These are phyloP conservation scores for Puffinus mauretanicus DNA, from an alignment of 2,113 vertebrate genomes.

Conservation along the genomic window DNA sequence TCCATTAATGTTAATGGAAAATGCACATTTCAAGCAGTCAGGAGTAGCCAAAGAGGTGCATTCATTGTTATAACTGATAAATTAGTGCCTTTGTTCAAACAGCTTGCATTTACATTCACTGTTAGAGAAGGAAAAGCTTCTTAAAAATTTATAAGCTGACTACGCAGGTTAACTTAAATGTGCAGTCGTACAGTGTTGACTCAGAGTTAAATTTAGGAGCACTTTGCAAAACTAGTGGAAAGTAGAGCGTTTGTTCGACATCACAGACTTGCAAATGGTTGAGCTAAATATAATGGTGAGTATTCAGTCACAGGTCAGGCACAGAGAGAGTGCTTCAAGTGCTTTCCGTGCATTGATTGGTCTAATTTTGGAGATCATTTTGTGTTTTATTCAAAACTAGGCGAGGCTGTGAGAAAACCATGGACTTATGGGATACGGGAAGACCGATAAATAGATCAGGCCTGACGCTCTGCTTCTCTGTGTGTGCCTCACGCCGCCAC, in stretches of 20 bases:
- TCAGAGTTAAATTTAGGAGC: slow-evolving; percentile 66
- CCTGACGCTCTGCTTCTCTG: background rate
- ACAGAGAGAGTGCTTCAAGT: background rate
- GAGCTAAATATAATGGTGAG: slow-evolving; percentile 61
- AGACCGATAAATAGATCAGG: background rate
- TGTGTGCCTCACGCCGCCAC: background rate
- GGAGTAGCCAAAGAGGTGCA: background rate
- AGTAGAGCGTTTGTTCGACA: slow-evolving; percentile 48
- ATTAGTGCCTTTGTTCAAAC: slow-evolving; percentile 61
- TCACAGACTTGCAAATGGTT: slow-evolving; percentile 39
- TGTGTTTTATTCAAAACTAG: slow-evolving; percentile 30
- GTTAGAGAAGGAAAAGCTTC: slow-evolving; percentile 23
- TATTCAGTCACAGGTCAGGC: slow-evolving; percentile 17
- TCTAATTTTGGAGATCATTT: slow-evolving; percentile 27
- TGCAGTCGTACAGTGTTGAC: slow-evolving; percentile 32
- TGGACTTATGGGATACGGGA: background rate
- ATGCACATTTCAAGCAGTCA: background rate
- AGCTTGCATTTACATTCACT: slow-evolving; percentile 42
- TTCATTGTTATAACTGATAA: slow-evolving; percentile 53
- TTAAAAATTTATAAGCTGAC: slow-evolving; percentile 69
- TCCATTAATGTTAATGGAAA: slow-evolving; percentile 6
- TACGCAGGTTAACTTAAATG: slow-evolving; percentile 62
- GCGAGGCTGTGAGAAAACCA: background rate
- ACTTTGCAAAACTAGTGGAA: slow-evolving; percentile 55
- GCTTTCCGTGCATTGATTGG: background rate